A percentile compares a stretch with the other conserved stretches of the same genome.
Conservation (phyloP, 2,797 vertebrate species). For the Luscinia megarhynchos region DNA sequence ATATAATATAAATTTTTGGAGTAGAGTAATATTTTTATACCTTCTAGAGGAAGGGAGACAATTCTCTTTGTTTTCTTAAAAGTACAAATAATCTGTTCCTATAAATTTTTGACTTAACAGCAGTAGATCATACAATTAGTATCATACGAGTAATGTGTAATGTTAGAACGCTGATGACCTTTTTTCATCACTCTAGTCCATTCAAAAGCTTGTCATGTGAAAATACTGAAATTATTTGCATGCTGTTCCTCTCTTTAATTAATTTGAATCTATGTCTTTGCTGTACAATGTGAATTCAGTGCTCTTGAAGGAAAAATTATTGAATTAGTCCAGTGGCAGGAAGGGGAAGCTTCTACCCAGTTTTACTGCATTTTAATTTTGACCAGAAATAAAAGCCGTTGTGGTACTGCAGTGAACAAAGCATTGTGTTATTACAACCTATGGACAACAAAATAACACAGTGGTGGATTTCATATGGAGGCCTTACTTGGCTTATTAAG, state of each 20-base stretch:
- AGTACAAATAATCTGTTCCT: neutral
- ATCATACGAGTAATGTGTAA: neutral
- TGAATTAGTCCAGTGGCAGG: neutral
- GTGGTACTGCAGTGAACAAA: conserved; percentile 25
- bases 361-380: conserved; percentile 55
- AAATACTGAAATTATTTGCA: conserved; percentile 47
- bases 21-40: neutral
- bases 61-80: neutral
- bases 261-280: conserved; percentile 25
- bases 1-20: neutral
- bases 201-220: conserved; percentile 30
- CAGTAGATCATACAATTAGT: neutral
- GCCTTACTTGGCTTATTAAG: conserved; percentile 61
- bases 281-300: conserved; percentile 1
- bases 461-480: conserved; percentile 28
- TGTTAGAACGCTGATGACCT: neutral
- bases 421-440: conserved; percentile 54
- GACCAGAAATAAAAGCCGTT: neutral
- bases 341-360: neutral
- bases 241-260: conserved; percentile 35
- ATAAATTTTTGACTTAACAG: neutral
- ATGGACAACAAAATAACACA: conserved; percentile 63
- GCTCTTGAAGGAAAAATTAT: conserved; percentile 28
- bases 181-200: neutral
- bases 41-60: neutral